Evolutionary conservation across 2,113 vertebrate genomes (phyloP).

Genomic region (Thryonomys swinderianus): DNA sequence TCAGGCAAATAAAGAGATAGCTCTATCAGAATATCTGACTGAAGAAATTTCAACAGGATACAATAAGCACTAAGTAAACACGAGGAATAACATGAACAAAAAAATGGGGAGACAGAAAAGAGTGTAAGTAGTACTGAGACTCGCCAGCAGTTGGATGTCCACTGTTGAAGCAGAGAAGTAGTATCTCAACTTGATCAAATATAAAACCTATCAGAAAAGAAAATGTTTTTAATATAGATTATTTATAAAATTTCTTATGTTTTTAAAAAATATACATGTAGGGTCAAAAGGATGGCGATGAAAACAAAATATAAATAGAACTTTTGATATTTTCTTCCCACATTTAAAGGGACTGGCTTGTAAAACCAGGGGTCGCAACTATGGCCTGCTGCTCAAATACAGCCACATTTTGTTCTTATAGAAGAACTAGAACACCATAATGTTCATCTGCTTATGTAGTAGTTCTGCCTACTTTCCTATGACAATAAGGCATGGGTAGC

Average conservation of each 20-base stretch:
- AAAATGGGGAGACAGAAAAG: background rate
- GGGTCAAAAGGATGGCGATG: background rate
- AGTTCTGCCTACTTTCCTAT: background rate
- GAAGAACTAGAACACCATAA: background rate
- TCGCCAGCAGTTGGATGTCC: background rate
- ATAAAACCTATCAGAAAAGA: conserved; percentile 19
- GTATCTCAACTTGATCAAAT: background rate
- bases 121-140: background rate
- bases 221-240: background rate
- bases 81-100: background rate
- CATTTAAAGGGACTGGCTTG: background rate
- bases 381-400: background rate
- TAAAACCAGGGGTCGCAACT: background rate
- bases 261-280: background rate
- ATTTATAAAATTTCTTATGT: background rate
- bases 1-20: background rate
- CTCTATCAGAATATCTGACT: background rate
- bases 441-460: background rate
- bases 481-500: background rate
- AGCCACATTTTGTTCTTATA: background rate
- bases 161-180: background rate
- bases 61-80: background rate
- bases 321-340: background rate
- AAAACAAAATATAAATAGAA: conserved; percentile 32
- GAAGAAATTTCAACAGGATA: background rate